These are phyloP conservation scores for Nesogale talazaci DNA, from an alignment of 2,113 vertebrate species.

Conservation along the genomic window DNA sequence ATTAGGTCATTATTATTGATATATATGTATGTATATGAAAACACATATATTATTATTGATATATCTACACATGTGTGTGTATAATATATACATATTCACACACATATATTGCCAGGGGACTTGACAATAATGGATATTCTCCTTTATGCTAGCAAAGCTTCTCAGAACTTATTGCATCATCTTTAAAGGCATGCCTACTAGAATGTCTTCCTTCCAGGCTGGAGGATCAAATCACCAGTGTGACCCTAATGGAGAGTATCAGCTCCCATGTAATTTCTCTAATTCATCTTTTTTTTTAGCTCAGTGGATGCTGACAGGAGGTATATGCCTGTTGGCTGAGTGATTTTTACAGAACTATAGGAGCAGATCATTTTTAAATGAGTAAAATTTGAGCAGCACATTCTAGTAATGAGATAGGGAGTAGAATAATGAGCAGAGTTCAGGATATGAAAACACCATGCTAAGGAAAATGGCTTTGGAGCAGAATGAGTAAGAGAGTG, in stretches of 20 bases:
- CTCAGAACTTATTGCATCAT: neutral
- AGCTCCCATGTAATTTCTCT: constrained; percentile 2
- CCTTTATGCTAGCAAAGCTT: neutral
- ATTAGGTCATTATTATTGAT: constrained; percentile 33
- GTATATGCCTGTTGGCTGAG: neutral
- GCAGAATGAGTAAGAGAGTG: neutral
- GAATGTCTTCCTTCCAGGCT: neutral
- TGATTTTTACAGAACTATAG: constrained; percentile 14
- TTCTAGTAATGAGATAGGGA: constrained; percentile 52
- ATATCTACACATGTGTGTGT: no score
- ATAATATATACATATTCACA: no score
- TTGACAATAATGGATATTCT: neutral
- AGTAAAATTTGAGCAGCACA: neutral
- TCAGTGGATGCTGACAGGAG: neutral
- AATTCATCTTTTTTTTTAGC: constrained; percentile 22
- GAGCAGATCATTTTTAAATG: constrained; percentile 54
- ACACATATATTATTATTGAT: no score
- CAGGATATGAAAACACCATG: neutral
- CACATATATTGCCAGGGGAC: neutral
- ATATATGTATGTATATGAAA: neutral
- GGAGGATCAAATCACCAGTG: neutral
- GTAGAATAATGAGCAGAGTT: constrained; percentile 10
- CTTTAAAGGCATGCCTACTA: neutral
- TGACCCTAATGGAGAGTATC: neutral
- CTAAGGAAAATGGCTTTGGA: constrained; percentile 1